Conservation (phyloP, 37 sponge, comb jelly and placozoan genomes). For the Ianthella basta region DNA sequence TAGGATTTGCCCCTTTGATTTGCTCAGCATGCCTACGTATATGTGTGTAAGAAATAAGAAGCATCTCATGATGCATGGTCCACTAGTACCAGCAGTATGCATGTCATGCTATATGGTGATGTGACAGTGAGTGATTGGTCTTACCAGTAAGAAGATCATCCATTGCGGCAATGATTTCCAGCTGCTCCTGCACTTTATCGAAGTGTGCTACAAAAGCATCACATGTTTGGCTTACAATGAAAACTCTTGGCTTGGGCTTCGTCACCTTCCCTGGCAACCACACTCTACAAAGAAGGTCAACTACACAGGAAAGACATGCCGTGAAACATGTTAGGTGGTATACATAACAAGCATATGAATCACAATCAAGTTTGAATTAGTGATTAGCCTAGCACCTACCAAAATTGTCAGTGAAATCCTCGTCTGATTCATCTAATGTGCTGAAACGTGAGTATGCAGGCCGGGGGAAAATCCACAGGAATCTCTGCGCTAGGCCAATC, state of each 20-base stretch:
- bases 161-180: not conserved
- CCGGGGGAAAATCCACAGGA: conserved; percentile 52
- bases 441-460: conserved; percentile 13
- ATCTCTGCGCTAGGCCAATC: conserved; percentile 46
- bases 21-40: conserved; percentile 28
- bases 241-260: not conserved
- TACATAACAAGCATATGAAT: not conserved
- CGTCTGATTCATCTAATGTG: conserved; percentile 21
- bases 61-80: no score
- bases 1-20: conserved; percentile 21
- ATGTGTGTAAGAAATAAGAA: no score
- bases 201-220: not conserved
- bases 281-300: not conserved
- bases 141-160: conserved; percentile 32
- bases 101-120: no score
- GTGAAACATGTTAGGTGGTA: not conserved
- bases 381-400: not conserved
- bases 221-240: not conserved
- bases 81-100: no score
- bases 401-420: not conserved
- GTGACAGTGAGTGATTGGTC: no score
- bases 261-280: not conserved
- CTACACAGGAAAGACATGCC: not conserved
- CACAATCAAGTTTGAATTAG: no score
- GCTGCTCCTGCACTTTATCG: conserved; percentile 8